Base-by-base conservation (phyloP, 2,113 vertebrate species). In the Pelobates fuscus region DNA sequence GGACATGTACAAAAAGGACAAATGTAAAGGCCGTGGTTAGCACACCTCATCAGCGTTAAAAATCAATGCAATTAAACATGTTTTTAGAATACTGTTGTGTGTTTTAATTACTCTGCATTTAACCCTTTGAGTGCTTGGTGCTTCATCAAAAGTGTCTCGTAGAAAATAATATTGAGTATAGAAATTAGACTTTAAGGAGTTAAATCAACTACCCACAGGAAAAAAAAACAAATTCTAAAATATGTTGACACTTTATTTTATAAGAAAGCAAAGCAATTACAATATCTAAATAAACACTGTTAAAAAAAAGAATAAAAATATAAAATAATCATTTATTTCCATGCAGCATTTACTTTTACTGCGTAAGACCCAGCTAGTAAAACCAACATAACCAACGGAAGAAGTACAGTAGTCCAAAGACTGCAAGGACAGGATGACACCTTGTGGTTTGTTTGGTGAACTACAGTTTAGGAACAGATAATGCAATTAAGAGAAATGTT, bases 1-100 rank as follows among this genome's bases (percentile, higher is more conserved):
- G 72, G 72, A 76, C 18, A 52, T 30, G 27, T 59, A 37, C 55
- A 59, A 60, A 76, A 66, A 59, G 62, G 64, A 49, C 71, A 63
- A 11, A 62, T 17, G 44, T 49, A 49, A 49, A 12, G 44, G 4
- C 17, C 5, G 44, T 17, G 15, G 44, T 49, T 49, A 49, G 44
- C 17, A 14, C 44, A 49, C 14, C 44, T 49, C 17, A 49, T 49
- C 17, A 18, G 17, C 44, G 15, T 12, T 17, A 18, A n/a, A 49
- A 17, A 17, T 49, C 17, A 49, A 49, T 17, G 15, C 12, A 18
- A 15, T 49, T 49, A 37, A 37, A 37, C 32, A 37, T 37, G 32
- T 5, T 37, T 37, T 37, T 37, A 10, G 32, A 37, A 37, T 37
- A 37, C 32, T 6, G 5, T 37, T 37, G 10, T 37, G 5, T 37